phyloP scores from a whole-genome alignment of 2,888 invertebrate genomes.

The Aelia acuminata region DNA sequence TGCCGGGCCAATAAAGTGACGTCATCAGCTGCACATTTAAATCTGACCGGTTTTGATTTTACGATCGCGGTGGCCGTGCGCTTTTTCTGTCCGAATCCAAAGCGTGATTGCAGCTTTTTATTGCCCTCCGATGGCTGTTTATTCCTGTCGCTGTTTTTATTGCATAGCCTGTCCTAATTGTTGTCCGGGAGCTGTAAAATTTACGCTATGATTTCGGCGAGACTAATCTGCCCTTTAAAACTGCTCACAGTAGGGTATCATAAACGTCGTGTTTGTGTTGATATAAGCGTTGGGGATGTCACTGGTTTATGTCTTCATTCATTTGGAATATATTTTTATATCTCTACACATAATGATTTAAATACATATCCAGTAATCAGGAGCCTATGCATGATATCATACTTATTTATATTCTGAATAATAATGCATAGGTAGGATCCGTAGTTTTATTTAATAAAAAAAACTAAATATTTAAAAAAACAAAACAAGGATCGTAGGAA shows the following conservation, averaged over 20 bases:
- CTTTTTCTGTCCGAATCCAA: slow-evolving; percentile 8
- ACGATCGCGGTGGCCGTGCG: slow-evolving; percentile 25
- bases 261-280: not conserved
- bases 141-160: slow-evolving; percentile 23
- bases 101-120: slow-evolving; percentile 14
- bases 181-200: slow-evolving; percentile 24
- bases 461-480: no score
- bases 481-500: no score
- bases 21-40: slow-evolving; percentile 55
- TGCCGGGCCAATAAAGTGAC: slow-evolving; percentile 51
- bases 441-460: no score
- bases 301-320: not conserved
- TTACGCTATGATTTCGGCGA: slow-evolving; percentile 37
- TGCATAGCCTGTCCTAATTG: slow-evolving; percentile 25
- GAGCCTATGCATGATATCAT: no score
- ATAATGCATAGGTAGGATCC: no score
- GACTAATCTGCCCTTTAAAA: slow-evolving; percentile 40
- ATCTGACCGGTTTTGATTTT: slow-evolving; percentile 49
- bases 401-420: no score
- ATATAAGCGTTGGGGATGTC: not conserved
- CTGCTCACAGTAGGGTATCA: not conserved
- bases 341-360: not conserved
- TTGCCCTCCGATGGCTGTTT: slow-evolving; percentile 39
- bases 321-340: not conserved
- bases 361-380: not conserved